Evolutionary conservation across 2,888 invertebrate species (phyloP), one percentile per base, ranked within the genome.

Genomic region (Ormyrus pomaceus): DNA sequence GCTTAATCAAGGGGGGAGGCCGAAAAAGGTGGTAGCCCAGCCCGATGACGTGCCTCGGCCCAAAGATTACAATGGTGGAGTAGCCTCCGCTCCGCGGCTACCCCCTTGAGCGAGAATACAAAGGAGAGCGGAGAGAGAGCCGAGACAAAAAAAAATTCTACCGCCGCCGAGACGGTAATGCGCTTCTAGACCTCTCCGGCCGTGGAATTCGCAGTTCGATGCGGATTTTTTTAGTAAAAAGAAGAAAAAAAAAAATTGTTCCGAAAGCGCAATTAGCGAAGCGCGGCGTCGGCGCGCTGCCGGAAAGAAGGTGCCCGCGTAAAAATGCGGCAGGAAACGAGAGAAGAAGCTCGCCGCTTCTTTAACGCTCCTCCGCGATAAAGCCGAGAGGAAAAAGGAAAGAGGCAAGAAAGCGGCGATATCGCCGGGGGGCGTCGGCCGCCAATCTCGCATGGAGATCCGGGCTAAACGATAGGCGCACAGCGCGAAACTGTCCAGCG

Each of bases 381-480:
- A 51, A 64, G 53, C 8, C 8, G 55, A 55, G 45, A n/a, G 62
- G 46, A 34, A 48, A 76, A 48, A 13, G 62, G 7, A 13, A 69
- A 19, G 53, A 19, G 19, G 56, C 6, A 5, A 59, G n/a, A 45
- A 61, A 50, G 65, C 51, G 19, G 34, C 51, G 70, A 79, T 82
- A 85, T 85, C 83, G 81, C 83, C 85, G 77, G 34, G 79, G 71
- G 59, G 75, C 65, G 76, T 72, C 71, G 56, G 58, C 51, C n/a
- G 55, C 88, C 85, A 90, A 90, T 90, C 90, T 90, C 85, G 87
- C 88, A 89, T 88, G 89, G 86, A 89, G 89, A 90, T 90, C 89
- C 88, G 86, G 85, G 88, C 89, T 89, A 90, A 90, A 90, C 90
- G 90, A 90, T 89, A 90, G 90, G 90, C 88, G 87, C 88, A 87